phyloP scores from a whole-genome alignment of 1,140 invertebrate species.

The Aphis gossypii region DNA sequence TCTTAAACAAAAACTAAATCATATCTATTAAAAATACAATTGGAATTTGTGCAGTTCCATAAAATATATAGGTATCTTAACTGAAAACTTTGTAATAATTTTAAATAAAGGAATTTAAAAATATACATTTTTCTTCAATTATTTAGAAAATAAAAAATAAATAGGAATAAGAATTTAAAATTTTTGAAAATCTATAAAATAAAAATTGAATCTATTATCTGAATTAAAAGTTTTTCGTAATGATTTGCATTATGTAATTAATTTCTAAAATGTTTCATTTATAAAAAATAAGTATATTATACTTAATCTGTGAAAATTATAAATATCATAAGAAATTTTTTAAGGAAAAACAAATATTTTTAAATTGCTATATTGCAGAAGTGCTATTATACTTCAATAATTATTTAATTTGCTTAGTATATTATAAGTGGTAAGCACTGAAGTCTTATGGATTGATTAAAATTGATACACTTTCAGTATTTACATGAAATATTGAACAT shows the following conservation, averaged over 20 bases:
- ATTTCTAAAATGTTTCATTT: neutral
- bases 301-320: too few relatives aligned
- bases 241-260: neutral
- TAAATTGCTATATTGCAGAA: neutral
- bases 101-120: neutral
- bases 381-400: too few relatives aligned
- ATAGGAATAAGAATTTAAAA: neutral
- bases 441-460: too few relatives aligned
- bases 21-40: constrained; percentile 39
- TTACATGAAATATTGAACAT: too few relatives aligned
- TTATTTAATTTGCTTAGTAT: too few relatives aligned
- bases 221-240: neutral
- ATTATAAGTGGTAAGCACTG: too few relatives aligned
- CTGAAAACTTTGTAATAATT: neutral
- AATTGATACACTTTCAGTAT: too few relatives aligned
- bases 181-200: neutral
- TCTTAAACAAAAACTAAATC: constrained; percentile 43
- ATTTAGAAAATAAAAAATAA: neutral
- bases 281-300: neutral
- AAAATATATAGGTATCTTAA: neutral
- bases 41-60: neutral
- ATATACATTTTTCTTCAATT: neutral
- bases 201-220: neutral
- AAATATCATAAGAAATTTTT: neutral
- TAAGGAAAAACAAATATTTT: neutral